Percentiles rank a stretch among this genome's conserved stretches.
Evolutionary conservation across 2,797 vertebrate species (phyloP).

Genomic region (Hippoglossus hippoglossus): DNA sequence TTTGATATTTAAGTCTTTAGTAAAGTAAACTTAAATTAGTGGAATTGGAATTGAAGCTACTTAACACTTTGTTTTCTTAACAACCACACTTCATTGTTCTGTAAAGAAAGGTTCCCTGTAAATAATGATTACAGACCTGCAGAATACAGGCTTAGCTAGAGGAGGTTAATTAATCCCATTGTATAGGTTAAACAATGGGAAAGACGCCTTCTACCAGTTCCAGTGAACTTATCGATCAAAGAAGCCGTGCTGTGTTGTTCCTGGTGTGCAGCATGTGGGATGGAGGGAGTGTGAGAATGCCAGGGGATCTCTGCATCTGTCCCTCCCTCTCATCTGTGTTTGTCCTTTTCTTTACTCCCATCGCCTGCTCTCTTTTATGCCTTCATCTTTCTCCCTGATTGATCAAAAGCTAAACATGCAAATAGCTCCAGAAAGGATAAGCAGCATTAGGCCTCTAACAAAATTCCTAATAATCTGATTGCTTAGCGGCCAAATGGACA

Average conservation of each 20-base stretch:
- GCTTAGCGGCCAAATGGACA: conserved; percentile 9
- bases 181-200: conserved; percentile 37
- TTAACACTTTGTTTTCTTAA: too few relatives aligned
- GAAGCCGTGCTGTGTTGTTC: conserved; percentile 67
- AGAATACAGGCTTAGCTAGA: too few relatives aligned
- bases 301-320: conserved; percentile 38
- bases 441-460: neutral
- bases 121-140: too few relatives aligned
- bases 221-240: conserved; percentile 65
- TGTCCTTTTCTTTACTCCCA: conserved; percentile 26
- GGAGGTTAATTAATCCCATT: neutral
- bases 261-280: conserved; percentile 55
- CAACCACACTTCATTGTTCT: too few relatives aligned
- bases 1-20: too few relatives aligned
- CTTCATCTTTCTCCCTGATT: conserved; percentile 35
- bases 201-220: too few relatives aligned
- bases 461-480: neutral
- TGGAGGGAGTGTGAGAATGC: conserved; percentile 57
- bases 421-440: conserved; percentile 7
- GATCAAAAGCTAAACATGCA: conserved; percentile 43
- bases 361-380: conserved; percentile 55
- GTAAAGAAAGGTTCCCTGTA: too few relatives aligned
- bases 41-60: too few relatives aligned
- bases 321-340: conserved; percentile 56
- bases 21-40: too few relatives aligned